phyloP scores from a whole-genome alignment of 2,888 invertebrate genomes.

The Macrosiphum euphorbiae region DNA sequence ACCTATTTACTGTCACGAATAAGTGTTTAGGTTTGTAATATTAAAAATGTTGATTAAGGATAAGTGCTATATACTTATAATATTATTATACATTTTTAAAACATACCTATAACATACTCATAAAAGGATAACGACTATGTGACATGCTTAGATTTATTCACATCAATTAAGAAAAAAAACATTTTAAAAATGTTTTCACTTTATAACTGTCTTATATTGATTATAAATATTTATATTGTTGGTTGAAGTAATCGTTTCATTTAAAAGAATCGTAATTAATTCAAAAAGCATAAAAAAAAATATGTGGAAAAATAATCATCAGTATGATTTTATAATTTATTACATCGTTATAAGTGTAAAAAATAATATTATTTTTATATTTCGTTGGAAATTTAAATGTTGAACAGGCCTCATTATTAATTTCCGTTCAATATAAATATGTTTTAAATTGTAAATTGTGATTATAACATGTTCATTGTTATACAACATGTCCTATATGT shows the following conservation, averaged over 20 bases:
- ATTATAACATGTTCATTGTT: background rate
- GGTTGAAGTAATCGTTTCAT: background rate
- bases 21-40: background rate
- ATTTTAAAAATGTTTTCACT: background rate
- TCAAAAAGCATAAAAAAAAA: background rate
- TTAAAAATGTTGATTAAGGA: background rate
- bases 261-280: background rate
- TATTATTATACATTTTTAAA: background rate
- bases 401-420: background rate
- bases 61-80: background rate
- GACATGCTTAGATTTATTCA: background rate
- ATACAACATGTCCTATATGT: background rate
- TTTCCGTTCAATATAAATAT: background rate
- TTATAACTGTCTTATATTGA: background rate
- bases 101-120: background rate
- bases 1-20: background rate
- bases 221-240: background rate
- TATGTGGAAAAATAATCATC: background rate
- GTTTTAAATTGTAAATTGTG: background rate
- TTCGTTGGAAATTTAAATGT: background rate
- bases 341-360: background rate
- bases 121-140: background rate
- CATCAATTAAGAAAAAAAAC: background rate
- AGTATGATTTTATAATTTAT: background rate
- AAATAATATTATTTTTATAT: background rate